Conservation (phyloP, 1,140 invertebrate species). For the Drosophila setifemur region DNA sequence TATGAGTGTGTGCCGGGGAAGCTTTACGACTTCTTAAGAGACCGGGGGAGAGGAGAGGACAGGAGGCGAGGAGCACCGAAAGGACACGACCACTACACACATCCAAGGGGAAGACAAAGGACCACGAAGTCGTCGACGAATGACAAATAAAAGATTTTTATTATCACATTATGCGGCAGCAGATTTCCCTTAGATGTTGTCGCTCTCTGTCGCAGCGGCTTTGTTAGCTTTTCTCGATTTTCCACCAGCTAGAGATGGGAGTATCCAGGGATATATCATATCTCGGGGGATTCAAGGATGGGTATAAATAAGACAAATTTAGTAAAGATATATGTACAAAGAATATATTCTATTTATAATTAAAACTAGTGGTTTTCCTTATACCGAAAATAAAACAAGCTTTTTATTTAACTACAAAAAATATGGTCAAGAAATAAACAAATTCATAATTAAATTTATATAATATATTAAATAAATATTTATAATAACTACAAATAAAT, state of each 20-base stretch:
- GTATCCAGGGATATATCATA: no score
- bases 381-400: no score
- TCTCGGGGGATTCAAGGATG: not conserved
- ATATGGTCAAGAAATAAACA: no score
- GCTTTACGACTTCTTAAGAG: conserved; percentile 10
- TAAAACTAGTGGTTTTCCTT: no score
- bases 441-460: no score
- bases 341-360: no score
- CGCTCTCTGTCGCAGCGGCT: not conserved
- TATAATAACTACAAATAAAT: no score
- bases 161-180: conserved; percentile 78
- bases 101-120: conserved; percentile 26
- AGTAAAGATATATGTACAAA: no score
- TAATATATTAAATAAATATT: no score
- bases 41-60: not conserved
- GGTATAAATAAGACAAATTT: not conserved
- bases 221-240: conserved; percentile 11
- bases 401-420: no score
- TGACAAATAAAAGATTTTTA: conserved; percentile 79
- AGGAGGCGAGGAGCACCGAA: not conserved
- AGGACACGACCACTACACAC: conserved; percentile 48
- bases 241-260: conserved; percentile 13
- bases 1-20: conserved; percentile 49
- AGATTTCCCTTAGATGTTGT: conserved; percentile 61
- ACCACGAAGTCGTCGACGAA: conserved; percentile 37